phyloP scores from a whole-genome alignment of 2,888 invertebrate genomes.

The Pseudoips prasinana region DNA sequence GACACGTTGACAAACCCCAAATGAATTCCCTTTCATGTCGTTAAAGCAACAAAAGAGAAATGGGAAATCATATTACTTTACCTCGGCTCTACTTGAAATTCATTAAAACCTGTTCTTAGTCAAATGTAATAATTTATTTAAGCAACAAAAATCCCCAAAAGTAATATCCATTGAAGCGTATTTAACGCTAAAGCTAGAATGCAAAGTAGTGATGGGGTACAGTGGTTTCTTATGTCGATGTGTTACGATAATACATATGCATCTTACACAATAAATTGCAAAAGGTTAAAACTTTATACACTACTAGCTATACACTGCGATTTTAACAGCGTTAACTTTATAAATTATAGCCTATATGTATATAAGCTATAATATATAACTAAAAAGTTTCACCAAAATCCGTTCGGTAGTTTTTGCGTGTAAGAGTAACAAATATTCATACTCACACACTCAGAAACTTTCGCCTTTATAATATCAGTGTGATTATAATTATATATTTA shows the following conservation, averaged over 20 bases:
- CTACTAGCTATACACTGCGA: no score
- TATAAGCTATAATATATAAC: no score
- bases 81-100: slow-evolving; percentile 62
- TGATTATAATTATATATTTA: no score
- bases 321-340: no score
- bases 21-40: slow-evolving; percentile 64
- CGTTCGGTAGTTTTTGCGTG: no score
- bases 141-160: slow-evolving; percentile 75
- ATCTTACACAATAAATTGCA: no score
- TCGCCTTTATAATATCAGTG: no score
- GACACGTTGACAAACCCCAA: slow-evolving; percentile 50
- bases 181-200: slow-evolving; percentile 59
- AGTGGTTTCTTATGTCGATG: slow-evolving; percentile 16
- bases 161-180: slow-evolving; percentile 77
- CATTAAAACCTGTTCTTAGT: slow-evolving; percentile 76
- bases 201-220: slow-evolving; percentile 37
- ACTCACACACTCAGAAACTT: no score
- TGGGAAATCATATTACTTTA: slow-evolving; percentile 58
- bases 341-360: no score
- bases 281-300: no score
- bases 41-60: slow-evolving; percentile 53
- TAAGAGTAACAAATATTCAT: no score
- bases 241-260: slow-evolving; percentile 1
- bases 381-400: no score
- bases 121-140: slow-evolving; percentile 79